A percentile compares a stretch with the other conserved stretches of the same genome.
phyloP scores from a whole-genome alignment of 1,140 invertebrate species.

The Drosophila willistoni region DNA sequence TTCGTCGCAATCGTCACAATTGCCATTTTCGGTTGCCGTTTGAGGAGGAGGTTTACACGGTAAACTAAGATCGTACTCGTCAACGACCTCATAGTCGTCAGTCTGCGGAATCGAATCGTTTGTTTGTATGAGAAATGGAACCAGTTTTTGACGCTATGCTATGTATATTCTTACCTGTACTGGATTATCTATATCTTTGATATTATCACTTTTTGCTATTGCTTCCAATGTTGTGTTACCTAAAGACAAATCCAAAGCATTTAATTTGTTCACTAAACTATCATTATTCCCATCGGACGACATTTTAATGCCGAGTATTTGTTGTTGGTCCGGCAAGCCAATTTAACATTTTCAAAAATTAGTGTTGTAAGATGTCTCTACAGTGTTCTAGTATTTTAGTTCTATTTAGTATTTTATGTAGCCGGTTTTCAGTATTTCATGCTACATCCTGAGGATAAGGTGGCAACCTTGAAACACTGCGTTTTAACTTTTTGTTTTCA shows the following conservation, averaged over 20 bases:
- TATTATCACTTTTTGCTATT: not conserved
- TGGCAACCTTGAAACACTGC: conserved; percentile 26
- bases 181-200: not conserved
- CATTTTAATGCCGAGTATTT: not conserved
- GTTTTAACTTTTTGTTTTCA: conserved; percentile 31
- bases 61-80: not conserved
- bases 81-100: conserved; percentile 8
- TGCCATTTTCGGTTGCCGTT: not conserved
- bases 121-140: conserved; percentile 1
- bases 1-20: conserved; percentile 15
- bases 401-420: not conserved
- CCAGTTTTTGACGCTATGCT: not conserved
- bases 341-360: no score
- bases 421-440: not conserved
- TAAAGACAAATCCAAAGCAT: not conserved
- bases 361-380: no score
- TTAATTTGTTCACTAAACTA: not conserved
- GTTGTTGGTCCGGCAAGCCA: not conserved
- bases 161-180: not conserved
- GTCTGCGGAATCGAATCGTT: conserved; percentile 6
- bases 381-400: not conserved
- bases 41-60: conserved; percentile 25
- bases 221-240: not conserved
- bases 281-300: not conserved
- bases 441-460: not conserved